These are phyloP conservation scores for Entomobrya multifasciata DNA, from an alignment of 2,888 invertebrate species.

Conservation along the genomic window DNA sequence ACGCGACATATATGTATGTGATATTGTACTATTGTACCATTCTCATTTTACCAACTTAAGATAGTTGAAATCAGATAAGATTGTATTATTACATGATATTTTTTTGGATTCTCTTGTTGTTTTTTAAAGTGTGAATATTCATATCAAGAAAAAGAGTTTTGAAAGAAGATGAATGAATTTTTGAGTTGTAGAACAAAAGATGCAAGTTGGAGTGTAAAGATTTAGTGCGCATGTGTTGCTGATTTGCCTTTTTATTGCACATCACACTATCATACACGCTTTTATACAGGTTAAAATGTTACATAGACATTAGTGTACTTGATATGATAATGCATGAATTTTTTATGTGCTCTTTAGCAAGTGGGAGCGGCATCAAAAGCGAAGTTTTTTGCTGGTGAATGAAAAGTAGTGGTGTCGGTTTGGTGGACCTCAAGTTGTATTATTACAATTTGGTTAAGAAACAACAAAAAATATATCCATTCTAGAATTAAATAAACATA, in stretches of 20 bases:
- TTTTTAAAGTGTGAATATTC: slow-evolving; percentile 43
- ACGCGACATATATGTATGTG: not conserved
- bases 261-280: not conserved
- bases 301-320: not conserved
- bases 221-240: slow-evolving; percentile 9
- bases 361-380: slow-evolving; percentile 25
- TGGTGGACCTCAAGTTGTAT: slow-evolving; percentile 23
- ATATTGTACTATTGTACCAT: slow-evolving; percentile 20
- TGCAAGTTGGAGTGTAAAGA: not conserved
- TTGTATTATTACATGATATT: slow-evolving; percentile 7
- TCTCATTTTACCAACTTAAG: slow-evolving; percentile 3
- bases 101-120: slow-evolving; percentile 10
- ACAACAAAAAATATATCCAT: not conserved
- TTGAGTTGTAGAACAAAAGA: not conserved
- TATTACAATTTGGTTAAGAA: slow-evolving; percentile 23
- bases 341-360: slow-evolving; percentile 6
- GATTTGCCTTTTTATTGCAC: not conserved
- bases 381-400: slow-evolving; percentile 16
- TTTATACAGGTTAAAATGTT: not conserved
- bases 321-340: not conserved
- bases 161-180: slow-evolving; percentile 39
- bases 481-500: no score
- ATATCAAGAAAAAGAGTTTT: slow-evolving; percentile 37
- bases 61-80: slow-evolving; percentile 4
- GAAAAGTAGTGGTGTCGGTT: not conserved